Percentiles rank a stretch among this genome's conserved stretches.
These are phyloP conservation scores for Coregonus suidteri DNA, from an alignment of 2,797 vertebrate genomes.

Conservation along the genomic window DNA sequence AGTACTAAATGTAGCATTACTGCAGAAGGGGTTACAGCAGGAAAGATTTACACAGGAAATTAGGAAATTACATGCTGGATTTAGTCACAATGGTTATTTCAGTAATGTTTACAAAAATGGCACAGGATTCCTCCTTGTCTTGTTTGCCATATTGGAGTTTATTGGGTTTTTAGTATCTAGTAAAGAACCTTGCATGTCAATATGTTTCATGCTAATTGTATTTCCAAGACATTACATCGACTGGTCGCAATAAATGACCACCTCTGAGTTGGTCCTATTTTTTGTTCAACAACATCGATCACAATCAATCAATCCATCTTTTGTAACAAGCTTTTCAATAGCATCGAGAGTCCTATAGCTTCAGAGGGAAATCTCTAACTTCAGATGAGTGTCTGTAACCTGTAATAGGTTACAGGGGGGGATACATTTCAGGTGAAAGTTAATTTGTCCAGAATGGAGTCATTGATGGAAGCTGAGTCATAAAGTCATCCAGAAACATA, in stretches of 20 bases:
- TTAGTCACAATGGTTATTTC: neutral
- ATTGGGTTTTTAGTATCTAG: no score
- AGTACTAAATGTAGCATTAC: neutral
- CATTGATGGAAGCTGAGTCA: conserved; percentile 16
- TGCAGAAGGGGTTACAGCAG: neutral
- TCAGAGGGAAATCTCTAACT: neutral
- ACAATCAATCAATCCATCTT: neutral
- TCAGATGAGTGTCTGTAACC: no score
- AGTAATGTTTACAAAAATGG: neutral
- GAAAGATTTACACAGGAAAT: neutral
- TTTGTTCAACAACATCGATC: neutral
- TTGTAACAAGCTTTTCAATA: conserved; percentile 8
- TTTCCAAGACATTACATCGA: neutral
- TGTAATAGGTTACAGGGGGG: no score
- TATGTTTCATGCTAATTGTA: neutral
- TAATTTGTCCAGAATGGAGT: neutral
- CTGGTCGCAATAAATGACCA: neutral
- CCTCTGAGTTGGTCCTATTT: neutral
- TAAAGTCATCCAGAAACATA: neutral
- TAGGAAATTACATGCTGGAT: neutral
- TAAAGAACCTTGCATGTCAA: no score
- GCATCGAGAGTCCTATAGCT: neutral
- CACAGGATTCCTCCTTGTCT: no score
- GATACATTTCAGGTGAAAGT: neutral
- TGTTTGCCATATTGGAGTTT: no score